Evolutionary conservation across 2,113 vertebrate species (phyloP), one percentile per base, ranked within the genome.

Genomic region (Ammodytes marinus): DNA sequence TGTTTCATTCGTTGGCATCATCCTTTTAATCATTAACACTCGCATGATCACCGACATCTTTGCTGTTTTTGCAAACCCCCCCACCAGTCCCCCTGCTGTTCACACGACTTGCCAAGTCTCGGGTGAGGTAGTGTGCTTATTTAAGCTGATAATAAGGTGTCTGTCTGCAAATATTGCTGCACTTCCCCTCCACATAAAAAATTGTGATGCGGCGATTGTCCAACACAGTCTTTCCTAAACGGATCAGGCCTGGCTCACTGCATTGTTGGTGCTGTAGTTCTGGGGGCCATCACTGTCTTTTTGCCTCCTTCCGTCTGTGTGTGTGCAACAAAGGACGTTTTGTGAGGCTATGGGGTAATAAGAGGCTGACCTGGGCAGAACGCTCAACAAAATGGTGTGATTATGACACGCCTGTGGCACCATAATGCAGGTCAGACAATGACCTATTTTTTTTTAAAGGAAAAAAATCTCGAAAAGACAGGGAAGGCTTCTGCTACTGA

Each of bases 361-460:
- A 86, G 78, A 84, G 79, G 83, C 82, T 80, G 89, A 86, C 72
- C 75, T 80, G 68, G 65, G 54, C 75, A 70, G 71, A 70, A 53
- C 76, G 78, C 89, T 75, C 68, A 15, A 55, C 80, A 84, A 86
- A 90, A 88, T 79, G 86, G 68, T 87, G 82, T 81, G 86, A 93
- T 94, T 95, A 94, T 91, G 86, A 91, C 82, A 80, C 84, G 70
- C 73, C 65, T 27, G 35, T 83, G 78, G 83, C 75, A 73, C 78
- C 77, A 83, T 89, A 89, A 94, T 92, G 82, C 90, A 84, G 89
- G 90, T 89, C 93, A 94, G 87, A 93, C 90, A 92, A 80, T 92
- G 92, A 93, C 92, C 93, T 77, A 93, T 93, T 94, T 93, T 27
- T 27, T 27, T 27, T 27, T 27, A 27, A 27, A 27, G 27, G 75